A percentile compares a stretch with the other conserved stretches of the same genome.
These are phyloP conservation scores for Neostethus bicornis DNA, from an alignment of 2,797 vertebrate genomes.

Conservation along the genomic window DNA sequence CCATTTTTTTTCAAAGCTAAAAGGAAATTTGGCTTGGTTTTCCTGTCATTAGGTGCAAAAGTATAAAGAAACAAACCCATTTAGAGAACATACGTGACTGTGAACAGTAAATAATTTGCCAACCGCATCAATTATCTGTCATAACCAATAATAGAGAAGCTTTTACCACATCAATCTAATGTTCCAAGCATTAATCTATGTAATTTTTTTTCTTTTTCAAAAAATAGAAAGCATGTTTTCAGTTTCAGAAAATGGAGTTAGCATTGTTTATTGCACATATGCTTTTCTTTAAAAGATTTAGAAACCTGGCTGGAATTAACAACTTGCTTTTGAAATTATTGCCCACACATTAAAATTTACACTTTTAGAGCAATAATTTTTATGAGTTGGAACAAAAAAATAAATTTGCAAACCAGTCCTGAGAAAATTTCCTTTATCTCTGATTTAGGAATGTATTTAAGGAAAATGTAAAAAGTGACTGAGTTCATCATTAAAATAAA, in stretches of 20 bases:
- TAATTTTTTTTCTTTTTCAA: not conserved
- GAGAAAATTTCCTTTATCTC: too few species aligned
- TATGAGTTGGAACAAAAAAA: slow-evolving; percentile 1
- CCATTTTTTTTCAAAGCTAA: not conserved
- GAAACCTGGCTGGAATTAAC: too few species aligned
- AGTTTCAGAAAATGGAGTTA: too few species aligned
- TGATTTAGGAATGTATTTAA: too few species aligned
- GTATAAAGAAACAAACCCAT: not conserved
- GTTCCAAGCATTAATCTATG: not conserved
- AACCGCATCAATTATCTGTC: not conserved
- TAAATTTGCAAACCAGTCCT: too few species aligned
- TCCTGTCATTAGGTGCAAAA: slow-evolving; percentile 3
- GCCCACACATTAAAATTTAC: too few species aligned
- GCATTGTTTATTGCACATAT: too few species aligned
- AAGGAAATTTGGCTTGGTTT: not conserved
- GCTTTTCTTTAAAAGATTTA: too few species aligned
- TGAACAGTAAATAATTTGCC: not conserved
- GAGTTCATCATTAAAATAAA: too few species aligned
- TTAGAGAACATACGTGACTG: not conserved
- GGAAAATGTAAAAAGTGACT: too few species aligned
- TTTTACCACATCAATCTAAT: not conserved
- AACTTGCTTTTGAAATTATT: too few species aligned
- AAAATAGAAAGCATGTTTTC: too few species aligned
- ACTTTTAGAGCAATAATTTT: not conserved
- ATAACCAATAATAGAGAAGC: not conserved